Conservation (phyloP, 2,888 invertebrate genomes). For the Chrysolina oricalcia region DNA sequence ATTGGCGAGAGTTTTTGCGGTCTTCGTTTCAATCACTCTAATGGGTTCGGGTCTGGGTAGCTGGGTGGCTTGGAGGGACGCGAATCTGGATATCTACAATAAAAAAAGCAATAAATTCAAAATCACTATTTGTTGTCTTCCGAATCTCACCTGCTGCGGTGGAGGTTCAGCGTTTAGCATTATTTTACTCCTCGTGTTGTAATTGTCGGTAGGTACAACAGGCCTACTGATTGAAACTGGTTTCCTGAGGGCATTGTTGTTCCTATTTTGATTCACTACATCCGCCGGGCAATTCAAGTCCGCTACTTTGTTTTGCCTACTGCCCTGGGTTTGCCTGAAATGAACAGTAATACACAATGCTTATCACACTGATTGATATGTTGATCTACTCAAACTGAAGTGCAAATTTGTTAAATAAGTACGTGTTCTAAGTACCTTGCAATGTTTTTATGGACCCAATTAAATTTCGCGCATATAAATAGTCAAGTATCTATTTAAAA, state of each 20-base stretch:
- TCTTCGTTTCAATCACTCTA: constrained; percentile 79
- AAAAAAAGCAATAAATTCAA: no score
- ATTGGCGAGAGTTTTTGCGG: constrained; percentile 83
- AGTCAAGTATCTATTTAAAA: not conserved
- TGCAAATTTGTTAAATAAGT: not conserved
- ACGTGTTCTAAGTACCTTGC: not conserved
- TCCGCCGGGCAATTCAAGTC: constrained; percentile 73
- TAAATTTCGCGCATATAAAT: not conserved
- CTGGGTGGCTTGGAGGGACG: constrained; percentile 79
- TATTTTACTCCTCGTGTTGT: constrained; percentile 55
- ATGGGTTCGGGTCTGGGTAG: constrained; percentile 84
- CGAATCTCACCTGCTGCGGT: constrained; percentile 54
- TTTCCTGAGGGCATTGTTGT: constrained; percentile 48
- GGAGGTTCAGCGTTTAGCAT: constrained; percentile 49
- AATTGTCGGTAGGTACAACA: constrained; percentile 51
- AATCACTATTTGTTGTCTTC: not conserved
- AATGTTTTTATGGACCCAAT: not conserved
- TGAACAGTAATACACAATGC: not conserved
- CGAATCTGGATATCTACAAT: constrained; percentile 74
- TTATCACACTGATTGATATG: not conserved
- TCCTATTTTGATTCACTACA: constrained; percentile 58
- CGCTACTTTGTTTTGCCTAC: constrained; percentile 78
- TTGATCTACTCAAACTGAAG: not conserved
- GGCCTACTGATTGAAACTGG: constrained; percentile 49
- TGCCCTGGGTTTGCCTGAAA: constrained; percentile 47